phyloP scores from a whole-genome alignment of 2,797 vertebrate genomes.

The Argyrosomus regius region DNA sequence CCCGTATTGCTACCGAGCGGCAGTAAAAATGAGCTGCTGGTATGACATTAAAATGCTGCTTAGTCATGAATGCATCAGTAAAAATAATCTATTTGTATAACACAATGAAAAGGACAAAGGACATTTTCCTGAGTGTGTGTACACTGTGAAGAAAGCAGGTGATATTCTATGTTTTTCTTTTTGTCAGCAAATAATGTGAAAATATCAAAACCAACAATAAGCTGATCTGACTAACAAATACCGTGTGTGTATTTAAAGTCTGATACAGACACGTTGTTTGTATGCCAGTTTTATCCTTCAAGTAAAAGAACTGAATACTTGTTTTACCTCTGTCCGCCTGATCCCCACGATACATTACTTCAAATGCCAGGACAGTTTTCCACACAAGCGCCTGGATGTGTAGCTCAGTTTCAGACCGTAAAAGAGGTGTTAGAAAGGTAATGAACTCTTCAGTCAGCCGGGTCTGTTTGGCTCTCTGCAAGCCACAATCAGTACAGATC shows the following conservation, averaged over 20 bases:
- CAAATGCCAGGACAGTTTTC: conserved; percentile 10
- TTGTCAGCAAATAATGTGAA: no score
- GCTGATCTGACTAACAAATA: not conserved
- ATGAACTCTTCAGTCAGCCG: conserved; percentile 29
- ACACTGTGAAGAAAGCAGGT: not conserved
- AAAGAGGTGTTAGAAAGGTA: not conserved
- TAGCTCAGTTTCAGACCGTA: not conserved
- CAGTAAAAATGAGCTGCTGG: not conserved
- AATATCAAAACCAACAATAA: not conserved
- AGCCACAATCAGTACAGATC: conserved; percentile 28
- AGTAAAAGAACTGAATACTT: not conserved
- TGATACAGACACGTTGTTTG: not conserved
- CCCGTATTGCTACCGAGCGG: not conserved
- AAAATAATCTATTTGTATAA: not conserved
- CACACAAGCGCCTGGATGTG: not conserved
- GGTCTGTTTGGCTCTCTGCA: conserved; percentile 7
- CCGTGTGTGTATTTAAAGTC: not conserved
- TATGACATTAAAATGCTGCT: not conserved
- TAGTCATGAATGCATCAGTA: conserved; percentile 9
- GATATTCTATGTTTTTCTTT: no score
- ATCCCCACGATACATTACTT: not conserved
- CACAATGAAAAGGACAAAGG: not conserved
- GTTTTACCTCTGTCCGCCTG: not conserved
- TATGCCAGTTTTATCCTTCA: not conserved
- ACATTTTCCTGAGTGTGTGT: not conserved